Conservation (phyloP, 2,888 invertebrate species). For the Matsumyia berberina region DNA sequence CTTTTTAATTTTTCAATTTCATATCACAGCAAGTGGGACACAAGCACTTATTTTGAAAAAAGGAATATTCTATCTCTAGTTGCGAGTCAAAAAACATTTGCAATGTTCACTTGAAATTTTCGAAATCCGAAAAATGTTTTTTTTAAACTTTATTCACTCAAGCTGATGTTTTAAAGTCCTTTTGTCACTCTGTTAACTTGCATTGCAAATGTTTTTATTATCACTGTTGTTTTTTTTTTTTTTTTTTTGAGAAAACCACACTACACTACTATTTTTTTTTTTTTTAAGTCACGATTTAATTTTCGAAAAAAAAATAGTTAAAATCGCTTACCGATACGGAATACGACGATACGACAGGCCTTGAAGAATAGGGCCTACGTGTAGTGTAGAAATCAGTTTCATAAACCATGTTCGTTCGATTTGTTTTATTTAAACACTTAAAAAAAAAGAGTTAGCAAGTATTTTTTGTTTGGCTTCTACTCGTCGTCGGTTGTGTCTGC, state of each 20-base stretch:
- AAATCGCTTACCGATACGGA: constrained; percentile 91
- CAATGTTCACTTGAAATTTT: constrained; percentile 56
- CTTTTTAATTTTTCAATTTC: constrained; percentile 44
- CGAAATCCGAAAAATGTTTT: constrained; percentile 1
- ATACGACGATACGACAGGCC: constrained; percentile 89
- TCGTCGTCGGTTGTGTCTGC: constrained; percentile 81
- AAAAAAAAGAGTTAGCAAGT: constrained; percentile 59
- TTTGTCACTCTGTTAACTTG: constrained; percentile 43
- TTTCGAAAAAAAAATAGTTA: constrained; percentile 4
- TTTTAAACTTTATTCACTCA: constrained; percentile 27
- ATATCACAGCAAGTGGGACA: constrained; percentile 82
- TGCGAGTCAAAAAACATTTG: constrained; percentile 78
- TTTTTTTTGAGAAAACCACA: constrained; percentile 69
- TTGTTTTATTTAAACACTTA: constrained; percentile 69
- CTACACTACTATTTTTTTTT: constrained; percentile 62
- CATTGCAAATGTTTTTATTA: constrained; percentile 72
- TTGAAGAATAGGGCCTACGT: constrained; percentile 90
- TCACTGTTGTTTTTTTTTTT: constrained; percentile 42
- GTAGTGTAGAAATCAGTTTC: constrained; percentile 96
- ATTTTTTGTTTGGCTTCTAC: constrained; percentile 77
- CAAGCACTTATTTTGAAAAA: constrained; percentile 79
- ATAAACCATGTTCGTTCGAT: constrained; percentile 91
- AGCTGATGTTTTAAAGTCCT: constrained; percentile 34
- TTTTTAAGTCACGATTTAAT: constrained; percentile 35
- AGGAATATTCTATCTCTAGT: constrained; percentile 38